Conservation (phyloP, 2,888 invertebrate species). For the Schrankia costaestrigalis region DNA sequence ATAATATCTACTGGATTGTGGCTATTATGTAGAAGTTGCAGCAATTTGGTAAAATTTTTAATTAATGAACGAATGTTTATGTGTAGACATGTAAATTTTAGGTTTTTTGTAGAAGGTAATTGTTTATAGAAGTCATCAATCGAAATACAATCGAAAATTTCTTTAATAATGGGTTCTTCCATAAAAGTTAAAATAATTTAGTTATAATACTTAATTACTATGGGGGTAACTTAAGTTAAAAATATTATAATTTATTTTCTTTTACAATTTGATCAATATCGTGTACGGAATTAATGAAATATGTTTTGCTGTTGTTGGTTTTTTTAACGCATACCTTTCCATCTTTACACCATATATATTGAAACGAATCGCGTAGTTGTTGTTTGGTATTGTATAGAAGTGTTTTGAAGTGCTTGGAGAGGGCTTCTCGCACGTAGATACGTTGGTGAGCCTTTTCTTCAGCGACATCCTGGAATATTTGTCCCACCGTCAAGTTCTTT, state of each 20-base stretch:
- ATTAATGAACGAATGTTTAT: constrained; percentile 1
- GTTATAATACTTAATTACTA: background rate
- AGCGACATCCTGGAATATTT: background rate
- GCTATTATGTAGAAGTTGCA: background rate
- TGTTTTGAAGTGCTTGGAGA: constrained; percentile 2
- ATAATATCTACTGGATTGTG: background rate
- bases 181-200: background rate
- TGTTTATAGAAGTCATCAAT: background rate
- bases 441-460: constrained; percentile 1
- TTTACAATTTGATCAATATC: background rate
- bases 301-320: background rate
- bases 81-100: background rate
- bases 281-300: background rate
- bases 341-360: constrained; percentile 6
- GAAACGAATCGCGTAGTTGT: background rate
- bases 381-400: constrained; percentile 2
- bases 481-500: background rate
- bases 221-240: background rate
- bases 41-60: background rate
- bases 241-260: background rate
- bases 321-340: constrained; percentile 1
- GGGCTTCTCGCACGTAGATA: constrained; percentile 2
- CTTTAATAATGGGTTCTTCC: background rate
- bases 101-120: background rate
- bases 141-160: background rate